Conservation (phyloP, 2,888 invertebrate species). For the Troides oblongomaculatus region DNA sequence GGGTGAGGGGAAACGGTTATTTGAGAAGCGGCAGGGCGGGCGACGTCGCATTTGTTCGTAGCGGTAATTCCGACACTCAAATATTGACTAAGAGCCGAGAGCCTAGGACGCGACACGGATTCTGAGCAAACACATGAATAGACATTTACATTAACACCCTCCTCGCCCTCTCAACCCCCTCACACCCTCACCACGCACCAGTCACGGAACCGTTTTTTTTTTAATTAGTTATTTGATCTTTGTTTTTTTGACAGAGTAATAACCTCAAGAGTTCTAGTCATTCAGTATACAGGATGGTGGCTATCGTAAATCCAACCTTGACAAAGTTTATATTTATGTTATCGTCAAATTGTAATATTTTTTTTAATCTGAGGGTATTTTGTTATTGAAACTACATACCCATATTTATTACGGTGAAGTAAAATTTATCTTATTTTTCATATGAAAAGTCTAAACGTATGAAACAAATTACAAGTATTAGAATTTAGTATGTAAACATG, state of each 20-base stretch:
- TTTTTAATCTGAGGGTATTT: too few species aligned
- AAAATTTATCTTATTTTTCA: not conserved
- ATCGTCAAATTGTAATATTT: too few species aligned
- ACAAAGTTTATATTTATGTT: not conserved
- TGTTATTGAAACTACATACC: too few species aligned
- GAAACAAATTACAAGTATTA: too few species aligned
- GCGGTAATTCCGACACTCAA: slow-evolving; percentile 74
- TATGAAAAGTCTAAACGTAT: not conserved
- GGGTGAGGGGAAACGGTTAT: slow-evolving; percentile 18
- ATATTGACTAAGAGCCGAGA: slow-evolving; percentile 66
- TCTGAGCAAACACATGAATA: slow-evolving; percentile 75
- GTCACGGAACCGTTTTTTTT: slow-evolving; percentile 31
- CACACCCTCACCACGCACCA: slow-evolving; percentile 15
- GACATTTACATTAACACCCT: slow-evolving; percentile 72
- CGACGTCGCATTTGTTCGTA: slow-evolving; percentile 69
- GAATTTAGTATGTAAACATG: too few species aligned
- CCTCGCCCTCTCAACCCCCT: slow-evolving; percentile 16
- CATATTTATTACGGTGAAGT: not conserved
- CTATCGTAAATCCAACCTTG: not conserved
- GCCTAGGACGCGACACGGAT: slow-evolving; percentile 74
- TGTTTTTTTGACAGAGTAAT: not conserved
- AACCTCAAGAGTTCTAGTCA: not conserved
- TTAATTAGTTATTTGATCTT: not conserved
- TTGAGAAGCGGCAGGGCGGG: slow-evolving; percentile 50
- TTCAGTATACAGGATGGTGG: too few species aligned